Base-by-base conservation (phyloP, 2,797 vertebrate genomes). In the Pseudopleuronectes americanus region DNA sequence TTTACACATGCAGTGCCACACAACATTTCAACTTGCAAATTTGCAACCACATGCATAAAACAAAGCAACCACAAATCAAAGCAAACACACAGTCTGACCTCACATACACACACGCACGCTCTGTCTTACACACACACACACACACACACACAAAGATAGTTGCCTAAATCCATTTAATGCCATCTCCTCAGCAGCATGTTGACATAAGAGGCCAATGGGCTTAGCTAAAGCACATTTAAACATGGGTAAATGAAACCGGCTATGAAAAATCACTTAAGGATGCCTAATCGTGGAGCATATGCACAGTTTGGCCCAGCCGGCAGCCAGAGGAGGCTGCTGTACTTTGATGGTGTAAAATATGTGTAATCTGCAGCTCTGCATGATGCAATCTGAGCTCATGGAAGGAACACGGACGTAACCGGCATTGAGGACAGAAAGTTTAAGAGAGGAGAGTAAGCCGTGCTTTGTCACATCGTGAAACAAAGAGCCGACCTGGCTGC, bases 221-320 rank as follows among this genome's bases (percentile, higher is more conserved):
- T 94, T 93, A 92, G 85, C 85, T 69, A 89, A 88, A 89, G 87
- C 84, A 89, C 87, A 92, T 91, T 92, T 92, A 92, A 92, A 93
- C 90, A 91, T 48, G 84, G 71, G 90, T 85, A 89, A 92, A 93
- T 89, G 84, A 92, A 87, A 91, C 84, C 69, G 36, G 74, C 79
- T 81, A 91, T 81, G 80, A 91, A 87, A 92, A 93, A 92, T 92
- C 92, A 92, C 90, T 92, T 90, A 93, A 87, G 87, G 76, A 85
- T 60, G 87, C 82, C 84, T 90, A 90, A 92, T 89, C 79, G 69
- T 48, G 75, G 54, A 86, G 85, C 87, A 90, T 89, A 91, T 89
- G 87, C 48, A 10, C 82, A 65, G 84, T 82, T 88, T 83, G 86
- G 80, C 80, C 84, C 71, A 62, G 77, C 76, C 80, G 56, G 9